These are phyloP conservation scores for Epicampocera succincta DNA, from an alignment of 2,888 invertebrate species.

Conservation along the genomic window DNA sequence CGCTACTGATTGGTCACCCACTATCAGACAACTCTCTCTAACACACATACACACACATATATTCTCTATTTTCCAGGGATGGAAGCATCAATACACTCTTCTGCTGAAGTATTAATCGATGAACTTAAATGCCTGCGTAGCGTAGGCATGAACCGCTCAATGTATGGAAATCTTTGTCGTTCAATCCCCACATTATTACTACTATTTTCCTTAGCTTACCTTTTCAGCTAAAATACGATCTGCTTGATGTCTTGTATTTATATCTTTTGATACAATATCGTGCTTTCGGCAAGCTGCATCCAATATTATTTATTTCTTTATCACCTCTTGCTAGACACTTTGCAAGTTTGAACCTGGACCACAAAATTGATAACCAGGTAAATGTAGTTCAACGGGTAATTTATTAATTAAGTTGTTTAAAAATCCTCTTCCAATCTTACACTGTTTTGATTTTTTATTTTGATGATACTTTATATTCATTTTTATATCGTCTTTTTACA, in stretches of 20 bases:
- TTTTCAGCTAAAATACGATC: slow-evolving; percentile 61
- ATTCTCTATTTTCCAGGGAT: too few species aligned
- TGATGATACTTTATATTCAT: slow-evolving; percentile 18
- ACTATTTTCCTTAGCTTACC: slow-evolving; percentile 50
- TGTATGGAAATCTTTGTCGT: too few species aligned
- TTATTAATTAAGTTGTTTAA: too few species aligned
- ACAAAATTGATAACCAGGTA: slow-evolving; percentile 56
- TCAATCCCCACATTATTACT: too few species aligned
- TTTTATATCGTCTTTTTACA: background rate
- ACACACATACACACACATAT: too few species aligned
- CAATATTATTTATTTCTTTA: slow-evolving; percentile 72
- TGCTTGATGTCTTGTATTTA: slow-evolving; percentile 23
- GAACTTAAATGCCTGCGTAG: slow-evolving; percentile 17
- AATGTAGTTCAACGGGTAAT: slow-evolving; percentile 27
- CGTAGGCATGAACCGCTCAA: slow-evolving; percentile 25
- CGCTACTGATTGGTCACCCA: too few species aligned
- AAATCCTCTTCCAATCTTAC: background rate
- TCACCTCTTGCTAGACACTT: slow-evolving; percentile 71
- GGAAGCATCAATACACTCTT: too few species aligned
- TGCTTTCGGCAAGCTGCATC: slow-evolving; percentile 62
- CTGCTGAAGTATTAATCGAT: too few species aligned
- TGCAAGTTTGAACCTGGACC: slow-evolving; percentile 72
- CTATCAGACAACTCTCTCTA: too few species aligned
- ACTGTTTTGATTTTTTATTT: background rate
- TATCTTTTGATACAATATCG: slow-evolving; percentile 60